These are phyloP conservation scores for Trachelus tabidus DNA, from an alignment of 2,888 invertebrate species.

Conservation along the genomic window DNA sequence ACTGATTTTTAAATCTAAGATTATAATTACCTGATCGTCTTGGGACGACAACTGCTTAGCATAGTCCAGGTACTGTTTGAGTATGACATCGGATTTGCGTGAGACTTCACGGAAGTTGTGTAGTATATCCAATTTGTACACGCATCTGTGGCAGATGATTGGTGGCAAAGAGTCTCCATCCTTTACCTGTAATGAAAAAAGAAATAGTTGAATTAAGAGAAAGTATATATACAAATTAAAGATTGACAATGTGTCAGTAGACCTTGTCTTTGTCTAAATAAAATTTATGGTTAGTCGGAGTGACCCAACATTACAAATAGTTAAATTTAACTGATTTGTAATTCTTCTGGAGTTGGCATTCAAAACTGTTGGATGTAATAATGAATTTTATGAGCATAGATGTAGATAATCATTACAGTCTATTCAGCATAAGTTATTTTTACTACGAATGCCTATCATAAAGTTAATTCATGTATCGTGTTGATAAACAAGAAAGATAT, in stretches of 20 bases:
- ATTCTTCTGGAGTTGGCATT: not conserved
- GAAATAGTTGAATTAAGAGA: conserved; percentile 20
- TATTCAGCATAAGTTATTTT: not conserved
- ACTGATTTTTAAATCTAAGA: not conserved
- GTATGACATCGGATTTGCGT: conserved; percentile 79
- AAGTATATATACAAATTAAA: not conserved
- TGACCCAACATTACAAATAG: not conserved
- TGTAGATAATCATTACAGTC: not conserved
- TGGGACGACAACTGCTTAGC: conserved; percentile 72
- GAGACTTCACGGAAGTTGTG: conserved; percentile 82
- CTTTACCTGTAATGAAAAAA: conserved; percentile 73
- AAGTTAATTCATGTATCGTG: too few species aligned
- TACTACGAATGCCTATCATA: too few species aligned
- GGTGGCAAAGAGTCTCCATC: conserved; percentile 82
- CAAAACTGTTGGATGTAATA: not conserved
- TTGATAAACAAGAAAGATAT: not conserved
- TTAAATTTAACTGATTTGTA: not conserved
- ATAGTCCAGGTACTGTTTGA: conserved; percentile 81
- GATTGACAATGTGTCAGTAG: not conserved
- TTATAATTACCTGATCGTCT: conserved; percentile 73
- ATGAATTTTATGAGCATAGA: not conserved
- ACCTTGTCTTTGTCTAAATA: not conserved
- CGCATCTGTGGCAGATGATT: conserved; percentile 82
- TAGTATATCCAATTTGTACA: conserved; percentile 79
- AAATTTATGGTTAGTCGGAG: not conserved